These are phyloP conservation scores for Centruroides sculpturatus DNA, from an alignment of 1,140 invertebrate species.

Conservation along the genomic window DNA sequence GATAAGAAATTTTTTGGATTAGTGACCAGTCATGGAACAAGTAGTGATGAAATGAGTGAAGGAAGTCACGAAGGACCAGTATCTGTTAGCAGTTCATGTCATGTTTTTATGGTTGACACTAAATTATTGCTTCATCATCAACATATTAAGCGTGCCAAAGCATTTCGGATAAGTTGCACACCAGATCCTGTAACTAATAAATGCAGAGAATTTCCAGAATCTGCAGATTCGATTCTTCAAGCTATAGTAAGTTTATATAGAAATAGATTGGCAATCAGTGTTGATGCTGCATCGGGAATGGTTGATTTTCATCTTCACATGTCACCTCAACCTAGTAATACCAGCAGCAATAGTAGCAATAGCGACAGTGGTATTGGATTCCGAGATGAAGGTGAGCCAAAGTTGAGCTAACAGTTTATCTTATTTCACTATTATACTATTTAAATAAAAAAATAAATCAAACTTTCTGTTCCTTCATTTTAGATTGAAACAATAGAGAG, in stretches of 20 bases:
- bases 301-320: conserved; percentile 15
- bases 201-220: conserved; percentile 63
- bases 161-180: conserved; percentile 63
- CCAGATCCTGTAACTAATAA: conserved; percentile 24
- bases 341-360: conserved; percentile 73
- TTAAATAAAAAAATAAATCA: too few relatives aligned
- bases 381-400: conserved; percentile 53
- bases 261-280: conserved; percentile 31
- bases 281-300: conserved; percentile 12
- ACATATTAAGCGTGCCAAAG: conserved; percentile 56
- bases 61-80: conserved; percentile 18
- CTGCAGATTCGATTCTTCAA: conserved; percentile 64
- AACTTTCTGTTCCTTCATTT: too few relatives aligned
- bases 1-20: conserved; percentile 79
- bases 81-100: conserved; percentile 71
- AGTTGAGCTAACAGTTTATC: neutral
- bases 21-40: conserved; percentile 52
- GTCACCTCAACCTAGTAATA: conserved; percentile 56
- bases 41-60: conserved; percentile 20
- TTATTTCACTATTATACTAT: neutral
- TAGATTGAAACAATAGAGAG: too few relatives aligned
- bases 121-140: conserved; percentile 52
- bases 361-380: conserved; percentile 90
- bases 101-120: conserved; percentile 85
- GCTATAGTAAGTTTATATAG: conserved; percentile 28